Percentiles rank a stretch among this genome's conserved stretches.
Conservation (phyloP, 1,140 invertebrate species). For the Carposina sasakii region DNA sequence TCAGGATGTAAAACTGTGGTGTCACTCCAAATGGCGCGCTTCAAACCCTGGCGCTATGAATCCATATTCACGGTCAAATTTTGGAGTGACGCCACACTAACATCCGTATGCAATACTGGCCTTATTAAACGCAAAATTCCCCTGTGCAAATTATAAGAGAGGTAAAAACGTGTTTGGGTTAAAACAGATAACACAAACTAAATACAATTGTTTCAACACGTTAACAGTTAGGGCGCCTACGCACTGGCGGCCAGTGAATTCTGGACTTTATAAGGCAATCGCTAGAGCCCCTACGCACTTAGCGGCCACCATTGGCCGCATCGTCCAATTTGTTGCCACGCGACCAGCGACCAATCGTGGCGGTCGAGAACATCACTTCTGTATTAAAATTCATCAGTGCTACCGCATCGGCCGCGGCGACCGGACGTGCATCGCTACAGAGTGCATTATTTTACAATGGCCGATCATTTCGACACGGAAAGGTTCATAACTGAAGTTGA, state of each 20-base stretch:
- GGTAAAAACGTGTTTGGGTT: too few species aligned
- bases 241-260: constrained; percentile 3
- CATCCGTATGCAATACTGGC: too few species aligned
- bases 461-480: constrained; percentile 3
- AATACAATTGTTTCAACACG: too few species aligned
- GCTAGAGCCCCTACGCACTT: constrained; percentile 7
- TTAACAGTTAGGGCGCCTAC: background rate
- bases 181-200: too few species aligned
- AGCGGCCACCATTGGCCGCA: constrained; percentile 5
- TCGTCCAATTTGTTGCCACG: too few species aligned
- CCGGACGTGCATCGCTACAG: constrained; percentile 1
- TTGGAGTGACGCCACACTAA: too few species aligned
- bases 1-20: too few species aligned
- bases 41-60: too few species aligned
- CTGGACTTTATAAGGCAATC: constrained; percentile 4
- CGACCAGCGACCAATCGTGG: constrained; percentile 4
- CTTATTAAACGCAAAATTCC: too few species aligned
- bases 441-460: constrained; percentile 4
- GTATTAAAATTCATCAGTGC: constrained; percentile 1
- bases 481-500: constrained; percentile 3
- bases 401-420: constrained; percentile 3
- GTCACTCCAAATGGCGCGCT: too few species aligned
- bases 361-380: constrained; percentile 1
- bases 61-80: too few species aligned
- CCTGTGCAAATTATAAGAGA: too few species aligned